These are phyloP conservation scores for Phoxinus dragarum DNA, from an alignment of 2,797 vertebrate genomes.

Conservation along the genomic window DNA sequence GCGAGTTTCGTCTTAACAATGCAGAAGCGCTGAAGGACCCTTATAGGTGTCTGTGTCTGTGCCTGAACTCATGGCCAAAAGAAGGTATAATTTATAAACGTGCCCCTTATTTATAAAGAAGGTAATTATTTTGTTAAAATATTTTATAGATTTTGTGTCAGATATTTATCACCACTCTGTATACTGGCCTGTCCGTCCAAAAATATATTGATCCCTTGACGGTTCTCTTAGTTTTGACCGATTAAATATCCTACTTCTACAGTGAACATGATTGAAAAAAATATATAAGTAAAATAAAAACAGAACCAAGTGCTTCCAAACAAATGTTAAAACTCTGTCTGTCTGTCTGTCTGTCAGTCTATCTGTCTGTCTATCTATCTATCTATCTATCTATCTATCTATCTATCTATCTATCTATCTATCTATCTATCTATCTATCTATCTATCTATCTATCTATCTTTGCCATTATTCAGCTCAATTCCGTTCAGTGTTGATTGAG, in stretches of 20 bases:
- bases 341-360: no score
- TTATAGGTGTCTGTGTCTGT: slow-evolving; percentile 29
- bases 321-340: no score
- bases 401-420: slow-evolving; percentile 28
- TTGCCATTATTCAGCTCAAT: background rate
- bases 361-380: accelerated
- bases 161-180: background rate
- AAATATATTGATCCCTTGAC: background rate
- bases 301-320: no score
- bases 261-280: no score
- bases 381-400: background rate
- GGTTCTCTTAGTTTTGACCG: no score
- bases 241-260: no score
- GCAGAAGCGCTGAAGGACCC: slow-evolving; percentile 72
- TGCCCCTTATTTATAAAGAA: background rate
- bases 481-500: background rate
- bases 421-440: slow-evolving; percentile 9
- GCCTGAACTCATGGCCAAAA: slow-evolving; percentile 61
- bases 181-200: background rate
- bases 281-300: no score
- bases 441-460: background rate
- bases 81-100: background rate
- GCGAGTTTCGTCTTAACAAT: slow-evolving; percentile 55
- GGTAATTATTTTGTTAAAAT: background rate
- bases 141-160: background rate